These are phyloP conservation scores for Odontophorus gujanensis DNA, from an alignment of 2,113 vertebrate genomes.

Conservation along the genomic window DNA sequence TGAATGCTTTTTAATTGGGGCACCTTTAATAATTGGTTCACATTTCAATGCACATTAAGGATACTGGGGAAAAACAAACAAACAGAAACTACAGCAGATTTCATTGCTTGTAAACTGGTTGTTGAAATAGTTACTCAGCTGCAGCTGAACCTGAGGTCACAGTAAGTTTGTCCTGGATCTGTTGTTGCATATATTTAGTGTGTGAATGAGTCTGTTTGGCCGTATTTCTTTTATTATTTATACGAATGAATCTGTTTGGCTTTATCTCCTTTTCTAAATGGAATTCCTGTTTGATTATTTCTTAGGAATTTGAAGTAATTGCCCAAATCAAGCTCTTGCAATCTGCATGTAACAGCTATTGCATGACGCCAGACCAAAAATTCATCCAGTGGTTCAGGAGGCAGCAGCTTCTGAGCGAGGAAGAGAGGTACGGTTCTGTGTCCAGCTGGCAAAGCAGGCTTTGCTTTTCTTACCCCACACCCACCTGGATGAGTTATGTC, in stretches of 20 bases:
- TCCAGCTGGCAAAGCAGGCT: not conserved
- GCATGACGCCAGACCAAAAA: constrained; percentile 81
- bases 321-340: constrained; percentile 95
- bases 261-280: not conserved
- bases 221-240: not conserved
- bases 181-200: not conserved
- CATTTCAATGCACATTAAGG: not conserved
- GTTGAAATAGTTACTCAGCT: not conserved
- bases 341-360: constrained; percentile 94
- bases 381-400: constrained; percentile 92
- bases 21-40: not conserved
- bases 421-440: constrained; percentile 86
- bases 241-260: not conserved
- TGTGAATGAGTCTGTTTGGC: not conserved
- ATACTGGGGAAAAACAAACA: not conserved
- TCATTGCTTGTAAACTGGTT: not conserved
- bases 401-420: constrained; percentile 86
- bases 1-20: not conserved
- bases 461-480: not conserved
- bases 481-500: not conserved
- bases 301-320: constrained; percentile 95
- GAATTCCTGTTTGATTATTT: not conserved
- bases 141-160: not conserved
- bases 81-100: not conserved
- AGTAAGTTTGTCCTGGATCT: not conserved